Evolutionary conservation across 2,888 invertebrate genomes (phyloP).

Genomic region (Dicyrtomina minuta): DNA sequence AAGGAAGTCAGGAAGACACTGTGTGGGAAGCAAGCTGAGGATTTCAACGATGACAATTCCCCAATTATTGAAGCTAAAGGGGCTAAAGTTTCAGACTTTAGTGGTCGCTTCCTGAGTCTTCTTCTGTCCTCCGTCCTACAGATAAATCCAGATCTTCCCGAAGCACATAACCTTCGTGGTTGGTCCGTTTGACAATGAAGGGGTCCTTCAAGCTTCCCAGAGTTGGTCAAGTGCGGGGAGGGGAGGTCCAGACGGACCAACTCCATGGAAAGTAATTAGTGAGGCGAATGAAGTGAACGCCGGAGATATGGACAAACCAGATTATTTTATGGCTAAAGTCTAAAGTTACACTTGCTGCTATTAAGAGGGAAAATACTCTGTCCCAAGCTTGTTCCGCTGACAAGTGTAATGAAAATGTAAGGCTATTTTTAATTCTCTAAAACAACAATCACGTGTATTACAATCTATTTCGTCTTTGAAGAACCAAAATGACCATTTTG

Average conservation of each 20-base stretch:
- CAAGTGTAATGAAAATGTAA: conserved; percentile 88
- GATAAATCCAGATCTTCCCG: conserved; percentile 84
- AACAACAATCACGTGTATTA: too few relatives aligned
- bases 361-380: conserved; percentile 78
- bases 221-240: conserved; percentile 58
- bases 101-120: conserved; percentile 63
- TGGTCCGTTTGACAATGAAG: conserved; percentile 91
- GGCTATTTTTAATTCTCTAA: too few relatives aligned
- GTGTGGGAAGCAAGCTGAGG: conserved; percentile 88
- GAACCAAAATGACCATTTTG: too few relatives aligned
- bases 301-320: conserved; percentile 74
- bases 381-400: conserved; percentile 89
- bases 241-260: conserved; percentile 54
- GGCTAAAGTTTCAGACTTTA: conserved; percentile 81
- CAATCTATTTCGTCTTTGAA: too few relatives aligned
- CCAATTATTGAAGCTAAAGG: conserved; percentile 86
- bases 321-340: conserved; percentile 78
- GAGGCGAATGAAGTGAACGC: conserved; percentile 72
- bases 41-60: conserved; percentile 69
- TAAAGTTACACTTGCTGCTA: conserved; percentile 74
- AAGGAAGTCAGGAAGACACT: conserved; percentile 77
- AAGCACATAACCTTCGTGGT: conserved; percentile 79
- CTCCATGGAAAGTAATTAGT: conserved; percentile 73
- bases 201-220: conserved; percentile 64
- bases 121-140: conserved; percentile 58